Evolutionary conservation across 1,140 invertebrate genomes (phyloP).

Genomic region (Muscidifurax raptorellus): DNA sequence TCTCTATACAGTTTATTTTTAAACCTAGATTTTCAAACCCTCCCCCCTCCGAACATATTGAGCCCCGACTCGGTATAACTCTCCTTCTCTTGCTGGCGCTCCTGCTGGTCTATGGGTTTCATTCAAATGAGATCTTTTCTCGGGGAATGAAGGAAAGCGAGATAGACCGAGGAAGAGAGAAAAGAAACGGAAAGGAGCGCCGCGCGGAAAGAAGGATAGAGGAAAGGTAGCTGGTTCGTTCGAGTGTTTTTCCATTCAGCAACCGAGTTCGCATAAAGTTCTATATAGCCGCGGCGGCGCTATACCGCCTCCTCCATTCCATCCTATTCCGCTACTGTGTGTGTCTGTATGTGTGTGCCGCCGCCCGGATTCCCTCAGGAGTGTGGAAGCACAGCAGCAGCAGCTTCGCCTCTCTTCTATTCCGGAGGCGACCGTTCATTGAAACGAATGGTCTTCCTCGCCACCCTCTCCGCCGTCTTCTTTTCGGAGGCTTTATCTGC

Average conservation of each 20-base stretch:
- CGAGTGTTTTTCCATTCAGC: slow-evolving; percentile 71
- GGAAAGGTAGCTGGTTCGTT: slow-evolving; percentile 56
- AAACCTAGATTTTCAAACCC: slow-evolving; percentile 58
- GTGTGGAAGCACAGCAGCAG: slow-evolving; percentile 48
- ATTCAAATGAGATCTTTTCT: slow-evolving; percentile 68
- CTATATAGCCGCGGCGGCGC: slow-evolving; percentile 58
- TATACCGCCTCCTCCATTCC: slow-evolving; percentile 50
- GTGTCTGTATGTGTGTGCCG: background rate
- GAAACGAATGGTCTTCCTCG: slow-evolving; percentile 68
- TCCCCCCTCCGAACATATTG: slow-evolving; percentile 62
- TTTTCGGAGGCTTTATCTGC: slow-evolving; percentile 25
- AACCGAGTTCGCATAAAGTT: slow-evolving; percentile 66
- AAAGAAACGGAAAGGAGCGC: slow-evolving; percentile 20
- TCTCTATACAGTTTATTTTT: slow-evolving; percentile 16
- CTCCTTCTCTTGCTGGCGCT: slow-evolving; percentile 3
- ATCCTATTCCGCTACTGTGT: slow-evolving; percentile 54
- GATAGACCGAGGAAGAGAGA: slow-evolving; percentile 21
- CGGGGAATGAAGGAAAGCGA: slow-evolving; percentile 50
- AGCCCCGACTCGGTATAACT: slow-evolving; percentile 47
- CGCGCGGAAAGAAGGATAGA: slow-evolving; percentile 21
- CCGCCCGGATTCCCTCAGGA: slow-evolving; percentile 24
- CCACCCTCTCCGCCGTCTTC: slow-evolving; percentile 49
- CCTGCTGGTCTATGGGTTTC: slow-evolving; percentile 57
- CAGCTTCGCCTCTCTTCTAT: slow-evolving; percentile 53
- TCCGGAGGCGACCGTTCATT: slow-evolving; percentile 64